Conservation (phyloP, 2,113 vertebrate genomes). For the Protobothrops mucrosquamatus region DNA sequence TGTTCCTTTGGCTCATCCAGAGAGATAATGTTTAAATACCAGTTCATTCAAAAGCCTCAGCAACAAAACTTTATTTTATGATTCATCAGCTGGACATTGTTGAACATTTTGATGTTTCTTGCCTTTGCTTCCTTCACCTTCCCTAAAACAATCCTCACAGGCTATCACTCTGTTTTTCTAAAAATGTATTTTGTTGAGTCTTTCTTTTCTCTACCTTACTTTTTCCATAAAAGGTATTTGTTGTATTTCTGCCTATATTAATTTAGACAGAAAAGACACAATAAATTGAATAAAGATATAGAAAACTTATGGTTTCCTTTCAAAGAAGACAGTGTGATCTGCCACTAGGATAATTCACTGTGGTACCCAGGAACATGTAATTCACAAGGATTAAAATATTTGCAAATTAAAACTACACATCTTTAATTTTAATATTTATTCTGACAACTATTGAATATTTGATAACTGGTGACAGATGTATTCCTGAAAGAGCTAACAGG, state of each 20-base stretch:
- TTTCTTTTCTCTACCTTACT: background rate
- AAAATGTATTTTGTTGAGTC: background rate
- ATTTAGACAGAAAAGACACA: background rate
- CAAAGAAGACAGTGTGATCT: background rate
- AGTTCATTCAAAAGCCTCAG: constrained; percentile 37
- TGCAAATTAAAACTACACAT: background rate
- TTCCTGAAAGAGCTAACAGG: background rate
- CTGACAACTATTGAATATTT: background rate
- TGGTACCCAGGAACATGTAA: background rate
- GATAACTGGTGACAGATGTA: background rate
- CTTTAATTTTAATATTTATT: background rate
- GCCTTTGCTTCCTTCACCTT: background rate
- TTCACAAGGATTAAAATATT: background rate
- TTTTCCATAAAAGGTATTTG: background rate
- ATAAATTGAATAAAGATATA: background rate
- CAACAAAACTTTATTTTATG: constrained; percentile 7
- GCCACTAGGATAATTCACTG: background rate
- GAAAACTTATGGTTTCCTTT: background rate
- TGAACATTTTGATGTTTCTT: background rate
- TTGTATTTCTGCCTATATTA: background rate
- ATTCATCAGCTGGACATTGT: constrained; percentile 1
- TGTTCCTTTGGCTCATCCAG: constrained; percentile 19
- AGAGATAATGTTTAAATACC: constrained; percentile 36
- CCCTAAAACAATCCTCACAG: background rate
- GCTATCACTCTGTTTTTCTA: background rate